A percentile compares a stretch with the other conserved stretches of the same genome.
Evolutionary conservation across 2,797 vertebrate species (phyloP).

Genomic region (Gallinago stenura): DNA sequence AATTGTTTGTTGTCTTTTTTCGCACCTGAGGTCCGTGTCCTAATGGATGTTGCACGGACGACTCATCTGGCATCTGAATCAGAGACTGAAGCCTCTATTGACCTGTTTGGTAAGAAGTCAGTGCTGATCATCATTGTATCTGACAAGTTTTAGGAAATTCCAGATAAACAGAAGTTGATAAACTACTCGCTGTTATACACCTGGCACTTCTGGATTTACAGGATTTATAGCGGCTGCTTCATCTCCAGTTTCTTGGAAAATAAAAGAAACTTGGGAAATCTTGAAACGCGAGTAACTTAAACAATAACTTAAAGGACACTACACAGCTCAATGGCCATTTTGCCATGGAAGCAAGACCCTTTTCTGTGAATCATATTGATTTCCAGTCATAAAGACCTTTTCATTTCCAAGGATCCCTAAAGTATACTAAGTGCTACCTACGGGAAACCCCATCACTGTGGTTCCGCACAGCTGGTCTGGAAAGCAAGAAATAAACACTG

Average conservation of each 20-base stretch:
- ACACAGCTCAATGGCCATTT: neutral
- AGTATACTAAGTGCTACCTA: neutral
- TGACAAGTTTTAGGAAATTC: conserved; percentile 49
- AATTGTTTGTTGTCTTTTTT: conserved; percentile 15
- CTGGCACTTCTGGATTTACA: conserved; percentile 1
- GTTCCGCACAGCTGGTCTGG: neutral
- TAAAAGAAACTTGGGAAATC: neutral
- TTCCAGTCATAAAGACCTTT: neutral
- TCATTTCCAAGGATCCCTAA: neutral
- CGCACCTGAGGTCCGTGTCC: neutral
- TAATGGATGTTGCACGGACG: neutral
- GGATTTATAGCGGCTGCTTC: conserved; percentile 12
- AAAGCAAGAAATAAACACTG: neutral
- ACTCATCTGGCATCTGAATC: conserved; percentile 13
- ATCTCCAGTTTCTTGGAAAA: neutral
- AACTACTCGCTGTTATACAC: neutral
- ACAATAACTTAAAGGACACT: neutral
- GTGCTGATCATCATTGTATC: conserved; percentile 29
- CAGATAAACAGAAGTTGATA: conserved; percentile 21
- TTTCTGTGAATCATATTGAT: neutral
- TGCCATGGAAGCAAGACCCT: neutral
- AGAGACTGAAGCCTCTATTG: conserved; percentile 28
- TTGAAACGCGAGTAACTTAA: neutral
- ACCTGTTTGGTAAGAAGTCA: conserved; percentile 37
- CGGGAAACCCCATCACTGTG: neutral